These are phyloP conservation scores for Phainopepla nitens DNA, from an alignment of 2,113 vertebrate species.

Conservation along the genomic window DNA sequence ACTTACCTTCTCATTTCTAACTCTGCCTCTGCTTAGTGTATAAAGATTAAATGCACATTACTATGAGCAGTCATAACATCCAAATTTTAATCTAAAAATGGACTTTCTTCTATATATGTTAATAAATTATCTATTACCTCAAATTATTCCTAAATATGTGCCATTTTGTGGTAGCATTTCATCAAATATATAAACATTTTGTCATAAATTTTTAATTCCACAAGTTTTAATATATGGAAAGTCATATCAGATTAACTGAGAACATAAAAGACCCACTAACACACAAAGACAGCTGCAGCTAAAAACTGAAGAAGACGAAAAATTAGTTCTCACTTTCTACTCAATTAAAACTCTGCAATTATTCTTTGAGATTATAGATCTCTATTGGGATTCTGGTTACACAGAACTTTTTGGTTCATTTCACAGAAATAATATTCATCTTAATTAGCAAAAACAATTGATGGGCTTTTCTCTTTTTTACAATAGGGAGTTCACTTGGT, in stretches of 20 bases:
- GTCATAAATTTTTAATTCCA: constrained; percentile 14
- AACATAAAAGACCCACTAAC: neutral
- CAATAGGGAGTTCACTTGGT: constrained; percentile 72
- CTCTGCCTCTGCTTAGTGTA: constrained; percentile 41
- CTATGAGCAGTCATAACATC: constrained; percentile 16
- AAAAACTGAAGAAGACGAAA: constrained; percentile 71
- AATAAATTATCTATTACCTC: constrained; percentile 32
- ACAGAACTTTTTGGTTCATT: constrained; percentile 82
- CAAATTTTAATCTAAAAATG: constrained; percentile 39
- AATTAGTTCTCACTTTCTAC: constrained; percentile 68
- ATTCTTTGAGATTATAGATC: constrained; percentile 83
- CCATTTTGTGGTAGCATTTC: neutral
- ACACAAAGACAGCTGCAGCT: constrained; percentile 51
- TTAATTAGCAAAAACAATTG: constrained; percentile 89
- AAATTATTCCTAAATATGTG: constrained; percentile 27
- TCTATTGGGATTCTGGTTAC: constrained; percentile 82
- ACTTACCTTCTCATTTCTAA: constrained; percentile 18
- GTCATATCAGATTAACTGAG: neutral
- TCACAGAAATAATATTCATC: constrained; percentile 80
- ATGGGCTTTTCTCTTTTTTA: constrained; percentile 70
- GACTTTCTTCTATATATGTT: constrained; percentile 5
- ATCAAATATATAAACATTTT: constrained; percentile 2
- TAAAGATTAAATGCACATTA: constrained; percentile 47
- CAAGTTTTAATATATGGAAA: neutral
- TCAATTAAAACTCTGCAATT: constrained; percentile 88